These are phyloP conservation scores for Alectura lathami DNA, from an alignment of 2,113 vertebrate species.

Conservation along the genomic window DNA sequence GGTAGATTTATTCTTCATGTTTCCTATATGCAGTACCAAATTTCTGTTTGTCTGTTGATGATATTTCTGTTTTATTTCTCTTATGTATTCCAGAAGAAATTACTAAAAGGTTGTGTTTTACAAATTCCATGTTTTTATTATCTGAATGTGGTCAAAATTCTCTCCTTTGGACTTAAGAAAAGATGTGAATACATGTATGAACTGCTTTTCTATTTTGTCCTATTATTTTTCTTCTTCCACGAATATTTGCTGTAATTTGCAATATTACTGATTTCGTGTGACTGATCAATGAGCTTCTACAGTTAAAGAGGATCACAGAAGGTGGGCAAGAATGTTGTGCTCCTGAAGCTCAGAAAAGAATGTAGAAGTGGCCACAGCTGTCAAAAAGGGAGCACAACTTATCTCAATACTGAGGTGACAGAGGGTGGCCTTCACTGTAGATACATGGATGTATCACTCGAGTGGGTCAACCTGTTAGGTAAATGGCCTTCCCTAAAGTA, in stretches of 20 bases:
- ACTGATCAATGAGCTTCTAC: rapidly evolving
- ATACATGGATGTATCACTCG: background rate
- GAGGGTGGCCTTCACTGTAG: background rate
- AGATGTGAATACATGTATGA: background rate
- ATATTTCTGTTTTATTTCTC: background rate
- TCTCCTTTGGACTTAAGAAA: background rate
- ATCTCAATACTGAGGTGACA: background rate
- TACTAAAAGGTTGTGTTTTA: background rate
- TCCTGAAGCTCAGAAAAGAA: background rate
- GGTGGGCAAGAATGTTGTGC: background rate
- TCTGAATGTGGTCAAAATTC: background rate
- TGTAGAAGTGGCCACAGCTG: background rate
- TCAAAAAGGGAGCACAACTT: background rate
- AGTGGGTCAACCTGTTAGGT: background rate
- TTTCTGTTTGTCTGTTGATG: background rate
- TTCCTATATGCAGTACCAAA: background rate
- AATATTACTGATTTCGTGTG: background rate
- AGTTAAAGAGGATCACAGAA: background rate
- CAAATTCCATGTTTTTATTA: background rate
- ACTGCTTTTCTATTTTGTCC: background rate
- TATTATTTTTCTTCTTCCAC: background rate
- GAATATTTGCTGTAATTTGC: background rate
- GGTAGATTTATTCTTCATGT: background rate
- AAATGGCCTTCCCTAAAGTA: background rate
- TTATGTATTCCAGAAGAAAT: background rate